Conservation (phyloP, 2,888 invertebrate species). For the Cephus rjabovi region DNA sequence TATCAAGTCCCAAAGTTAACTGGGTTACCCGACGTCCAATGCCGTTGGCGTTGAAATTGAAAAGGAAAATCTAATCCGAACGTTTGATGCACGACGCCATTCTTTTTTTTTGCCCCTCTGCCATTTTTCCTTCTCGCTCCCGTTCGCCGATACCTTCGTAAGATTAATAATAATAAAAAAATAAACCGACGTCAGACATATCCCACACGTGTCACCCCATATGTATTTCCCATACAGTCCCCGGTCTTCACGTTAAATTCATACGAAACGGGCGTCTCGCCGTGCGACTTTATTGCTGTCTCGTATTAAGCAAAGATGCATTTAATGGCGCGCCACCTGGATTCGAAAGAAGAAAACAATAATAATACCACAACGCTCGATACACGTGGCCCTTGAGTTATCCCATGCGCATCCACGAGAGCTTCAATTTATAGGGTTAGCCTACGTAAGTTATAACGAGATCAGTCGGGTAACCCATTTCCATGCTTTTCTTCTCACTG, state of each 20-base stretch:
- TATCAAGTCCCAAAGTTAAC: conserved; percentile 38
- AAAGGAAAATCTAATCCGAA: neutral
- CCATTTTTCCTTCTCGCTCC: no score
- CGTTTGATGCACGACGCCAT: no score
- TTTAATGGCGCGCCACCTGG: conserved; percentile 47
- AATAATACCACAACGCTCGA: conserved; percentile 38
- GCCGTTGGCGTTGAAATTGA: neutral
- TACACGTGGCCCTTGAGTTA: conserved; percentile 41
- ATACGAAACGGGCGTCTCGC: neutral
- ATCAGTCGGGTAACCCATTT: no score
- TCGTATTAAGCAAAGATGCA: conserved; percentile 52
- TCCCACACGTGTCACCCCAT: neutral
- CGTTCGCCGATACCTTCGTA: neutral
- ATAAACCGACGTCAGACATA: neutral
- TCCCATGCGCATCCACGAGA: no score
- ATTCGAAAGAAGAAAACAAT: conserved; percentile 25
- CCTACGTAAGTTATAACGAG: no score
- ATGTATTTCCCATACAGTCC: neutral
- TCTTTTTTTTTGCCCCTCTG: no score
- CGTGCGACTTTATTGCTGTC: conserved; percentile 43
- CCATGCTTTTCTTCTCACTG: no score
- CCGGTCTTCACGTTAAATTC: neutral
- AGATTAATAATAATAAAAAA: neutral
- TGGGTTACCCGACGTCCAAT: conserved; percentile 23
- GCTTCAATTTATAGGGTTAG: no score